Evolutionary conservation across 2,888 invertebrate species (phyloP).

Genomic region (Trachelus tabidus): DNA sequence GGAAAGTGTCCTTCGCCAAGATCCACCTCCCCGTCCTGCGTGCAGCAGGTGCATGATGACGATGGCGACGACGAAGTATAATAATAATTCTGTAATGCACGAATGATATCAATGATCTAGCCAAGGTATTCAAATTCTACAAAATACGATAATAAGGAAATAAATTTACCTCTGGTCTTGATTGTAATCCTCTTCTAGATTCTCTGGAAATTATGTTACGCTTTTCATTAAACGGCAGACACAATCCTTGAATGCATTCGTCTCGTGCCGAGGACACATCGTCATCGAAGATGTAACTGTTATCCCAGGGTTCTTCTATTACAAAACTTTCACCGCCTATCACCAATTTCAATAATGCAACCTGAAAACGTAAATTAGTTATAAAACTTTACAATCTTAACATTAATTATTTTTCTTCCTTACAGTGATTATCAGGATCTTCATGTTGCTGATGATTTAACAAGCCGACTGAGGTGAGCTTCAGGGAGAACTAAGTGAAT

Average conservation of each 20-base stretch:
- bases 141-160: background rate
- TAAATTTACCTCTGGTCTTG: background rate
- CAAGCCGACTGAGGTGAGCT: conserved; percentile 2
- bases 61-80: background rate
- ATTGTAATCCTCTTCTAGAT: background rate
- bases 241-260: background rate
- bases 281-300: background rate
- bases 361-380: background rate
- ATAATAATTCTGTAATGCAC: background rate
- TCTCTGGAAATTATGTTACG: background rate
- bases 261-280: background rate
- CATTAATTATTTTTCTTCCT: conserved; percentile 18
- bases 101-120: background rate
- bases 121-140: background rate
- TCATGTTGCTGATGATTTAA: conserved; percentile 27
- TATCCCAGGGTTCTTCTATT: background rate
- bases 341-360: background rate
- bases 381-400: background rate
- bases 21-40: conserved; percentile 40
- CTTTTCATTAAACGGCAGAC: background rate
- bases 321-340: background rate
- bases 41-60: conserved; percentile 43
- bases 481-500: conserved; percentile 16
- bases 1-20: conserved; percentile 50
- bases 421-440: conserved; percentile 34